Base-by-base conservation (phyloP, 2,113 vertebrate species). In the Trochalopteron elliotii region DNA sequence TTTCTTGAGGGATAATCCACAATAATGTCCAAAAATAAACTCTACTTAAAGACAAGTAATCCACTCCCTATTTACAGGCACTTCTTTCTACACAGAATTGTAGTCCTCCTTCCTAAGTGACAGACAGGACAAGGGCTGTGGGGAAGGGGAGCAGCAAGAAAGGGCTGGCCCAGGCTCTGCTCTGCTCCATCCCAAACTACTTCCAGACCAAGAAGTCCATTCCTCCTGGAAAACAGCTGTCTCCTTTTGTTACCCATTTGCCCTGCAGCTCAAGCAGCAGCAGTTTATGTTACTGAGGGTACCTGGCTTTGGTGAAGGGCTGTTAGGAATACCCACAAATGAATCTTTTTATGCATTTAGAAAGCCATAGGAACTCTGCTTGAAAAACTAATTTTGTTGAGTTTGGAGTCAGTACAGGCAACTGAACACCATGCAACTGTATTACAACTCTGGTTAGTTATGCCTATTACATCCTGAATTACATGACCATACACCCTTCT, bases 1-100 rank as follows among this genome's bases (percentile, higher is more conserved):
- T 82, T 84, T 83, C 77, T 55, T 30, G 49, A 72, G n/a, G n/a
- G 33, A 42, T 63, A 89, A 93, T 83, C 68, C 72, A 78, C 30
- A 42, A 39, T 70, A 67, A 78, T 67, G 60, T 94, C 83, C 52
- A 89, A 92, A 97, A 96, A 74, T 52, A 89, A 91, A 68, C 93
- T 90, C 49, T 44, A 24, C 12, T 75, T 79, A 39, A 78, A 70
- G 30, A 56, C 57, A 45, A 87, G 37, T 39, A 39, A 39, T 39
- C 4, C 60, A 89, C 42, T 52, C 37, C 37, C n/a, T 84, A 28
- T 92, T 60, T 82, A 71, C 88, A 83, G 69, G 69, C 49, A 64
- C 22, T 83, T 56, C 49, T 60, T 90, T 70, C 68, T 40, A 18
- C 21, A 16, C 0, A 52, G 30, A 93, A 45, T 40, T 7, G 1